Evolutionary conservation across 2,888 invertebrate species (phyloP).

Genomic region (Lasius platythorax): DNA sequence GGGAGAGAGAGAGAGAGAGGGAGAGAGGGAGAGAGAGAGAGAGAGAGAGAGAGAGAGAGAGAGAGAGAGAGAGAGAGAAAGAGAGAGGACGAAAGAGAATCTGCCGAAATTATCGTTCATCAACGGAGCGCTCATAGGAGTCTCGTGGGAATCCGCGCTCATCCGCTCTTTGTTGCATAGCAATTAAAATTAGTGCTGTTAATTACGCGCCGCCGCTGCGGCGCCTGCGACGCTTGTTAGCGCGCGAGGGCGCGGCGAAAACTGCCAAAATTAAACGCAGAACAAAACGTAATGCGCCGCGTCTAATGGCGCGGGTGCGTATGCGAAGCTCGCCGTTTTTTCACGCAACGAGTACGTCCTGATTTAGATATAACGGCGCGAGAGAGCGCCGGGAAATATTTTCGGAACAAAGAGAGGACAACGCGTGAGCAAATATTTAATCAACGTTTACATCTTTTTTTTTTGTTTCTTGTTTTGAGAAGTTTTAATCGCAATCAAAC

Average conservation of each 20-base stretch:
- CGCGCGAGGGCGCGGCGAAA: constrained; percentile 75
- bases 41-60: constrained; percentile 37
- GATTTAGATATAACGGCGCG: constrained; percentile 64
- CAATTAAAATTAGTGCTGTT: constrained; percentile 86
- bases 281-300: constrained; percentile 81
- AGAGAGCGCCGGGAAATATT: constrained; percentile 58
- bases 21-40: constrained; percentile 38
- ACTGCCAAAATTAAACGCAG: constrained; percentile 82
- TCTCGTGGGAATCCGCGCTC: constrained; percentile 82
- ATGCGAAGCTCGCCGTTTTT: constrained; percentile 48
- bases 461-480: neutral
- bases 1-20: constrained; percentile 14
- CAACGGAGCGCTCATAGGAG: constrained; percentile 76
- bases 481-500: neutral
- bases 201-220: constrained; percentile 80
- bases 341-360: constrained; percentile 32
- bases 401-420: constrained; percentile 48
- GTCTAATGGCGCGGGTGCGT: constrained; percentile 75
- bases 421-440: constrained; percentile 19
- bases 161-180: constrained; percentile 84
- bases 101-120: constrained; percentile 83
- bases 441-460: neutral
- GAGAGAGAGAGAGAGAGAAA: constrained; percentile 15
- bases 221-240: constrained; percentile 78
- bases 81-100: constrained; percentile 65